Conservation (phyloP, 2,797 vertebrate species). For the Darevskia mixta region DNA sequence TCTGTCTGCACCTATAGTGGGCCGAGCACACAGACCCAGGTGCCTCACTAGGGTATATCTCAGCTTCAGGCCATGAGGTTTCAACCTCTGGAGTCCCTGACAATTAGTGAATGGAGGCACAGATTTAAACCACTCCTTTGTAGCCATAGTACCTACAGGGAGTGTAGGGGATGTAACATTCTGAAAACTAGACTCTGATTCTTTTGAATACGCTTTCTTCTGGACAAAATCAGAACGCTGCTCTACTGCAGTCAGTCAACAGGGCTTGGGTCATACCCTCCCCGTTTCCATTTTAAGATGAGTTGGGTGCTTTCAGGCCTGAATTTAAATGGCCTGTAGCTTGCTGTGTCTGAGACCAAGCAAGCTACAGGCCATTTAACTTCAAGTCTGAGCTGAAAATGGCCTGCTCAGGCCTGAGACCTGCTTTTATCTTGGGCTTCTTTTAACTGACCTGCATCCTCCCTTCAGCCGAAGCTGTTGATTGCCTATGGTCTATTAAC, state of each 20-base stretch:
- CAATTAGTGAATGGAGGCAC: neutral
- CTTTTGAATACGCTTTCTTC: neutral
- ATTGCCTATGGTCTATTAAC: neutral
- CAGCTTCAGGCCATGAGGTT: neutral
- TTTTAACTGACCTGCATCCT: neutral
- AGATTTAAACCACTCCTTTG: neutral
- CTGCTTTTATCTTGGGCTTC: neutral
- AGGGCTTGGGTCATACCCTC: neutral
- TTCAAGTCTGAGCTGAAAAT: neutral
- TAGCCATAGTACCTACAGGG: no score
- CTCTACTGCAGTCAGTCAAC: neutral
- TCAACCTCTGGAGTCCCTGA: neutral
- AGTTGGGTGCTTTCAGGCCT: neutral
- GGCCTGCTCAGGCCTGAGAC: neutral
- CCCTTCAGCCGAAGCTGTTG: neutral
- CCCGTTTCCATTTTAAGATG: neutral
- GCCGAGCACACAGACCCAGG: neutral
- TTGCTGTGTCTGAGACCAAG: neutral
- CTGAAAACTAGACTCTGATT: neutral
- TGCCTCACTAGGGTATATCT: neutral
- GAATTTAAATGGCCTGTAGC: neutral
- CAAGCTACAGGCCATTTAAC: neutral
- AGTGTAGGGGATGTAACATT: neutral
- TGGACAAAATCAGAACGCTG: neutral
- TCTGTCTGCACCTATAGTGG: conserved; percentile 3